phyloP scores from a whole-genome alignment of 1,140 invertebrate genomes.

The Hyphantria cunea region DNA sequence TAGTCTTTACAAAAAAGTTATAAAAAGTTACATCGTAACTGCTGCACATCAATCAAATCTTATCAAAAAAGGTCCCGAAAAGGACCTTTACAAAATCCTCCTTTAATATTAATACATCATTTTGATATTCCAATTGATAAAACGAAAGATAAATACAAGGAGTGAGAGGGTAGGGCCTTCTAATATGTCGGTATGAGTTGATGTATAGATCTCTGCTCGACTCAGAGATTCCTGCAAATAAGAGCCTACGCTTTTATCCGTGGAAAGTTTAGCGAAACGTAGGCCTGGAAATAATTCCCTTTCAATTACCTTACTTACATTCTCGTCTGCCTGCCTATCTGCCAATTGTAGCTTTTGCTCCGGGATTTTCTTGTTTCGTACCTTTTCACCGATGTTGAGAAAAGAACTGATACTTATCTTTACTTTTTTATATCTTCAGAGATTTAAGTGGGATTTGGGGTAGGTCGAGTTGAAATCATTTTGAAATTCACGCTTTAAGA shows the following conservation, averaged over 20 bases:
- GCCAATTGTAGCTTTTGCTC: conserved; percentile 16
- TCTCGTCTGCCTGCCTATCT: conserved; percentile 21
- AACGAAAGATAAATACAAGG: conserved; percentile 17
- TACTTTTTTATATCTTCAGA: not conserved
- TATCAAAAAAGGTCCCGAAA: not conserved
- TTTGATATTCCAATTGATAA: conserved; percentile 9
- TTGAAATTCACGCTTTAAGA: no score
- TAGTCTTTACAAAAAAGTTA: no score
- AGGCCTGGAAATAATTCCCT: conserved; percentile 26
- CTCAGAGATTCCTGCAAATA: conserved; percentile 13
- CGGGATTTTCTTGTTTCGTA: conserved; percentile 20
- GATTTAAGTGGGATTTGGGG: not conserved
- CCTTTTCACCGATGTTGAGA: conserved; percentile 12
- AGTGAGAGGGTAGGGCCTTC: conserved; percentile 1
- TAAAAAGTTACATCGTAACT: no score
- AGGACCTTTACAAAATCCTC: not conserved
- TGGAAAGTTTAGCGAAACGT: conserved; percentile 14
- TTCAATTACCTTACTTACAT: conserved; percentile 28
- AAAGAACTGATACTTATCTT: conserved; percentile 10
- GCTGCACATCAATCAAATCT: no score
- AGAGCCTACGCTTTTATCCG: conserved; percentile 14
- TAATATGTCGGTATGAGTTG: conserved; percentile 2
- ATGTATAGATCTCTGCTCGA: conserved; percentile 20
- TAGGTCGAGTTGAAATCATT: no score
- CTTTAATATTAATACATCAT: conserved; percentile 1